Evolutionary conservation across 2,113 vertebrate species (phyloP), one percentile per base, ranked within the genome.

Genomic region (Sapayoa aenigma): DNA sequence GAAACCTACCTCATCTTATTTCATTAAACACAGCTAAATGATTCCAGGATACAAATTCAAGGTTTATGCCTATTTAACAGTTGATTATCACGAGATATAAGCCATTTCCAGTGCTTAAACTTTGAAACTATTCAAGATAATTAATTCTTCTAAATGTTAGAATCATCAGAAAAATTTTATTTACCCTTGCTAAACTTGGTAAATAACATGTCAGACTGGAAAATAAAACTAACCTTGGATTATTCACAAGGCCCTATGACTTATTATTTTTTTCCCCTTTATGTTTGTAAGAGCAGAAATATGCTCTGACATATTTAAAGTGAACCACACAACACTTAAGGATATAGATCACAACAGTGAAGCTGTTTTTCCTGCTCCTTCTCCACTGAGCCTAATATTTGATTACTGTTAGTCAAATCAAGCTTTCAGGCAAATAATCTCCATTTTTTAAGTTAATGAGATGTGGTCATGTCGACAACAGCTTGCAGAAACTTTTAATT

Each of bases 371-470:
- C 74, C 93, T 94, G 89, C 92, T 93, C 89, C 75, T 71, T 72
- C 96, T 97, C 91, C 44, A 20, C 75, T 77, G 95, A 98, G 96
- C 96, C 97, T 97, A 98, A 97, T 98, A 98, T 98, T 98, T 98
- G 98, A 98, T 98, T 98, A 98, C 97, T 97, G 97, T 97, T 98
- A 98, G 97, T 98, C 98, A 98, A 97, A 98, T 98, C 98, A 98
- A 97, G 98, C 98, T 98, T 97, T 98, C 97, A 98, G 97, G 98
- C 98, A 98, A 98, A 98, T 97, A 98, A 98, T 98, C 97, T 98
- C 97, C 97, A 97, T 98, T 98, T 98, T 98, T 98, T 97, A 98
- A 98, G 97, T 98, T 98, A 98, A 98, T 98, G 98, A 98, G 97
- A 98, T 98, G 97, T 97, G 97, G 97, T 98, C 97, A 94, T 97